Percentiles rank a stretch among this genome's conserved stretches.
phyloP scores from a whole-genome alignment of 2,113 vertebrate genomes.

The Mus pahari region DNA sequence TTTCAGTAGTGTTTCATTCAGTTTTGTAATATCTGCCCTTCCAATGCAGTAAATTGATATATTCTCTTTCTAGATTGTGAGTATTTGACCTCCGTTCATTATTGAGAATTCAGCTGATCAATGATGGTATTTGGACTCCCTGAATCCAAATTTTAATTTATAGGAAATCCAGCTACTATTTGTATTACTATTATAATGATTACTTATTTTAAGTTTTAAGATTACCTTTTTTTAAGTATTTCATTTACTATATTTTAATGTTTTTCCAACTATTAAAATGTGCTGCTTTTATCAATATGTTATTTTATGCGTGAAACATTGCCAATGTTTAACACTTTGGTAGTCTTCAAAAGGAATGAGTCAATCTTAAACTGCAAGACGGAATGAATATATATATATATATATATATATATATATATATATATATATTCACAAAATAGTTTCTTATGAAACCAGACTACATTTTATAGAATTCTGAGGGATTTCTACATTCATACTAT shows the following conservation, averaged over 20 bases:
- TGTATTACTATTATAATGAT: background rate
- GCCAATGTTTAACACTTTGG: accelerated
- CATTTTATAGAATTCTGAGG: background rate
- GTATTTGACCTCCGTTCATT: background rate
- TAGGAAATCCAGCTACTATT: background rate
- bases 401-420: too few species aligned
- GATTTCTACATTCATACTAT: background rate
- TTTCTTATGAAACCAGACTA: background rate
- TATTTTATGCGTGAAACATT: background rate
- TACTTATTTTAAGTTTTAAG: background rate
- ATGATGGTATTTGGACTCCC: background rate
- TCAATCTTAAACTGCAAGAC: background rate
- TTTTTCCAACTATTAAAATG: background rate
- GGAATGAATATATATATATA: background rate
- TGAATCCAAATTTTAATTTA: background rate
- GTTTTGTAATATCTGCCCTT: background rate
- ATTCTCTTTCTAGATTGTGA: background rate
- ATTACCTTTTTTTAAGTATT: background rate
- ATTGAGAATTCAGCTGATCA: background rate
- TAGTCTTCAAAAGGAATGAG: background rate
- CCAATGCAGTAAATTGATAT: background rate
- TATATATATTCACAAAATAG: background rate
- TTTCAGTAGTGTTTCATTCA: background rate
- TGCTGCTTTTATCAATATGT: background rate
- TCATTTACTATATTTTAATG: background rate